Conservation (phyloP, 1,140 invertebrate species). For the Melipona quadrifasciata region DNA sequence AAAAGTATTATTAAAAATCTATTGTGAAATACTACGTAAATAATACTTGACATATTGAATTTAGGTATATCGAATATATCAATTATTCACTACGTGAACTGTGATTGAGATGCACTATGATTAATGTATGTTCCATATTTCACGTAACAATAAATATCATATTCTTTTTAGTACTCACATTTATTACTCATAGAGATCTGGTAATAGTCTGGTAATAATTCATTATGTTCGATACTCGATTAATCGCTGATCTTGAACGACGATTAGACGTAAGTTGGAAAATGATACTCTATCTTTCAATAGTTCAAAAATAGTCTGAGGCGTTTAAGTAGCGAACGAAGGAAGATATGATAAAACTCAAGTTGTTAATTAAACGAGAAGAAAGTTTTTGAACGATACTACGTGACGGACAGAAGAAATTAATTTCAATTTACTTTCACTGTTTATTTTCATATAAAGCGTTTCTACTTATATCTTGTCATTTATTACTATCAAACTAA, state of each 20-base stretch:
- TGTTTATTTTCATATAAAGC: not conserved
- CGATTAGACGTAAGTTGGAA: not conserved
- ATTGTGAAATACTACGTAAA: too few relatives aligned
- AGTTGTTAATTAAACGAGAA: not conserved
- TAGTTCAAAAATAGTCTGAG: too few relatives aligned
- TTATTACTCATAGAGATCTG: not conserved
- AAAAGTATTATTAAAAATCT: too few relatives aligned
- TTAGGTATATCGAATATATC: too few relatives aligned
- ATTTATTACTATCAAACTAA: not conserved
- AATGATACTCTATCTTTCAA: not conserved
- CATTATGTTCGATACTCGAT: not conserved
- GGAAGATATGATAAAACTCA: not conserved
- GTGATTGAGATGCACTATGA: too few relatives aligned
- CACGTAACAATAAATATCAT: not conserved
- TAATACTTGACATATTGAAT: too few relatives aligned
- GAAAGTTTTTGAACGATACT: not conserved
- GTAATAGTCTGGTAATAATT: not conserved
- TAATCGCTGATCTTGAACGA: not conserved
- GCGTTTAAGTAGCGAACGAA: not conserved
- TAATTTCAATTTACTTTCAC: slow-evolving; percentile 4
- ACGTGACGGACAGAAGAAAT: not conserved
- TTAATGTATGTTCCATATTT: not conserved
- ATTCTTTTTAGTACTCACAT: not conserved
- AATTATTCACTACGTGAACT: too few relatives aligned
- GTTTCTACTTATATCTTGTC: not conserved